Percentiles rank a stretch among this genome's conserved stretches.
Evolutionary conservation across 2,888 invertebrate species (phyloP).

Genomic region (Antheraea yamamai): DNA sequence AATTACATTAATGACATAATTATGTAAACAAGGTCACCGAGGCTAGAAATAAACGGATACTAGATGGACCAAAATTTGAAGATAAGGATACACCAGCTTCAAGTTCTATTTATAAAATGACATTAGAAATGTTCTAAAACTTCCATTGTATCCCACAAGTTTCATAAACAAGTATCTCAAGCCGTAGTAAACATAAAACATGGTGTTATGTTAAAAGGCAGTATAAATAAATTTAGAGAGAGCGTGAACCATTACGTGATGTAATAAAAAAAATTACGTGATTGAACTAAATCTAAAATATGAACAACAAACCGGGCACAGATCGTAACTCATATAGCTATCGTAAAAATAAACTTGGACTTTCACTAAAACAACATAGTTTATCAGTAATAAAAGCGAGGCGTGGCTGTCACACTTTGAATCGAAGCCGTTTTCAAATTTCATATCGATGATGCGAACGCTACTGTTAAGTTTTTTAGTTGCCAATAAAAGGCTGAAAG

Average conservation of each 20-base stretch:
- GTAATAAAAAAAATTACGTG: constrained; percentile 49
- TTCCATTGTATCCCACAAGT: not conserved
- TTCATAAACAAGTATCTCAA: constrained; percentile 1
- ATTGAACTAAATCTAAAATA: constrained; percentile 38
- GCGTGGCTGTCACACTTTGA: constrained; percentile 1
- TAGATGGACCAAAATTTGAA: not conserved
- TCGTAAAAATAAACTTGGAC: constrained; percentile 34
- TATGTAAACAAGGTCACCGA: constrained; percentile 23
- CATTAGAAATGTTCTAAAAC: not conserved
- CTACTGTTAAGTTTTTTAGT: not conserved
- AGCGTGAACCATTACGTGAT: constrained; percentile 41
- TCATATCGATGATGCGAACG: not conserved
- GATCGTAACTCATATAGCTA: constrained; percentile 31
- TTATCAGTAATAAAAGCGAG: constrained; percentile 13
- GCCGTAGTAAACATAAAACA: constrained; percentile 1
- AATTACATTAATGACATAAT: constrained; percentile 23
- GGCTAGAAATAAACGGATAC: constrained; percentile 10
- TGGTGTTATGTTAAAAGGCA: constrained; percentile 22
- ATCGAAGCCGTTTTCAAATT: not conserved
- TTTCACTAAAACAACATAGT: constrained; percentile 32
- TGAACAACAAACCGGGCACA: constrained; percentile 33
- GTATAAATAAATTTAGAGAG: constrained; percentile 38
- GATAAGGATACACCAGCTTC: not conserved
- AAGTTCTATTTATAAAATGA: not conserved
- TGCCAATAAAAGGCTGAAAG: not conserved